These are phyloP conservation scores for Isoperla grammatica DNA, from an alignment of 2,888 invertebrate genomes.

Conservation along the genomic window DNA sequence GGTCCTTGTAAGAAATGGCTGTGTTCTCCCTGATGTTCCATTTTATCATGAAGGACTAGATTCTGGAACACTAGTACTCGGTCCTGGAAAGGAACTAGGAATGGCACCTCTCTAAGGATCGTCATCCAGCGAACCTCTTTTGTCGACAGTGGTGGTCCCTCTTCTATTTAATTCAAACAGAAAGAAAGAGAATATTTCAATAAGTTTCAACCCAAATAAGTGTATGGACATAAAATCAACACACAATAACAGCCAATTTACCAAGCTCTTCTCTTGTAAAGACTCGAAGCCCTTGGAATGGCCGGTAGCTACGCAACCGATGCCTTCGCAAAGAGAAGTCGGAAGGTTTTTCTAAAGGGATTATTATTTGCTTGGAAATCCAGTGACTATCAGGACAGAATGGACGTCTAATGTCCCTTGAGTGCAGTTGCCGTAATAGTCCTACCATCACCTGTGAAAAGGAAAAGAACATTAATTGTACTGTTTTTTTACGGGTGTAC, in stretches of 20 bases:
- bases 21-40: conserved; percentile 67
- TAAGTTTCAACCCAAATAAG: neutral
- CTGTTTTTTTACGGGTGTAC: no score
- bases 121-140: conserved; percentile 83
- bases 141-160: conserved; percentile 78
- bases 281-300: conserved; percentile 51
- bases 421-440: conserved; percentile 76
- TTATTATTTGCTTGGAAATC: conserved; percentile 50
- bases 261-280: conserved; percentile 52
- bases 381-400: conserved; percentile 70
- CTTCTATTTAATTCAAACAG: conserved; percentile 48
- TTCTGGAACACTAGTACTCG: conserved; percentile 81
- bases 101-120: conserved; percentile 87
- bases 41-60: conserved; percentile 58
- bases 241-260: conserved; percentile 29
- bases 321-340: conserved; percentile 49
- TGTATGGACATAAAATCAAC: neutral
- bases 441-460: conserved; percentile 58
- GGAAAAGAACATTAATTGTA: no score
- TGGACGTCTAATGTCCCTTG: conserved; percentile 74
- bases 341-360: conserved; percentile 51
- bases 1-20: conserved; percentile 71
- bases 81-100: conserved; percentile 87
- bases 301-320: conserved; percentile 41
- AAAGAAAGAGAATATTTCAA: conserved; percentile 1